Evolutionary conservation across 2,888 invertebrate species (phyloP).

Genomic region (Latrodectus hesperus): DNA sequence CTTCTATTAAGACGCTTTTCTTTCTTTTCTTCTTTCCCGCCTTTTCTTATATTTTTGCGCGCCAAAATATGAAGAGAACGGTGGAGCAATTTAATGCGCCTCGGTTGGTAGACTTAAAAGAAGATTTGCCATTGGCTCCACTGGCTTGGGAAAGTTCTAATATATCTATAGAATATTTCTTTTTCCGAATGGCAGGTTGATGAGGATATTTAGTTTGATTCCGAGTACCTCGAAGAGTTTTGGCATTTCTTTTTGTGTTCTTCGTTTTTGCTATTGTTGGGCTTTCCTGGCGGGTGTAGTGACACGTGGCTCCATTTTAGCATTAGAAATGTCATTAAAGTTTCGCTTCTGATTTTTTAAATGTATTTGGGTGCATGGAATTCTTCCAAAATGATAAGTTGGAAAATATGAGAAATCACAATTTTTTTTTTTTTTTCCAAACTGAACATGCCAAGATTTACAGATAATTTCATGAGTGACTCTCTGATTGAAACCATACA

Average conservation of each 20-base stretch:
- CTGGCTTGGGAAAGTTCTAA: neutral
- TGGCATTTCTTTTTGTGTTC: neutral
- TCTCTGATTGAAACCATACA: too few relatives aligned
- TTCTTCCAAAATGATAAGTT: too few relatives aligned
- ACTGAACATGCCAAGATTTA: too few relatives aligned
- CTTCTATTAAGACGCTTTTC: conserved; percentile 52
- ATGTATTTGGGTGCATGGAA: too few relatives aligned
- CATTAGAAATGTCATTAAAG: too few relatives aligned
- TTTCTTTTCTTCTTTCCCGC: conserved; percentile 2
- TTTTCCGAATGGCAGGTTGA: conserved; percentile 13
- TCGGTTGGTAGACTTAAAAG: conserved; percentile 19
- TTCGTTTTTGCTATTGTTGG: too few relatives aligned
- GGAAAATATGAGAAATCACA: too few relatives aligned
- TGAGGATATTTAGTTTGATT: conserved; percentile 37
- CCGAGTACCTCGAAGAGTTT: neutral
- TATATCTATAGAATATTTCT: neutral
- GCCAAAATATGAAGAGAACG: conserved; percentile 45
- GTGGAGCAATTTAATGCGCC: conserved; percentile 63
- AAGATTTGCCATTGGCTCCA: conserved; percentile 59
- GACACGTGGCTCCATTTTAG: too few relatives aligned
- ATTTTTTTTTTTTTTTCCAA: too few relatives aligned
- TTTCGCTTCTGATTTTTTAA: too few relatives aligned
- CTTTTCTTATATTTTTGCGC: conserved; percentile 24
- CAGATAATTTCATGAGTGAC: too few relatives aligned
- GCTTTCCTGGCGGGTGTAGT: too few relatives aligned